Percentiles rank a stretch among this genome's conserved stretches.
phyloP scores from a whole-genome alignment of 2,113 vertebrate genomes.

The Pelecanoides urinatrix region DNA sequence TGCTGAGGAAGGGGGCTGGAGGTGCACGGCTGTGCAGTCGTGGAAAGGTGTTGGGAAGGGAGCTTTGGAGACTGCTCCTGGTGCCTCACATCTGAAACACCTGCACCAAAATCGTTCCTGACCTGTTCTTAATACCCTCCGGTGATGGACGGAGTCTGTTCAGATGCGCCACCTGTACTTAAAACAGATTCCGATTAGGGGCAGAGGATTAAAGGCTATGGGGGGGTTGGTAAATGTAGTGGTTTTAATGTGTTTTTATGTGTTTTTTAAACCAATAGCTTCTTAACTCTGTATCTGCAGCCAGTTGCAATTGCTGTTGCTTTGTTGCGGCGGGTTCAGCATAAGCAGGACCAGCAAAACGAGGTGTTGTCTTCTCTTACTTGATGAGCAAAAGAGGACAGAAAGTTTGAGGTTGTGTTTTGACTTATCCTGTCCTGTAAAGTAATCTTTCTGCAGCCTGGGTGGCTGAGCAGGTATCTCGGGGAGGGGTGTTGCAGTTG shows the following conservation, averaged over 20 bases:
- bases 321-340: neutral
- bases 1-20: neutral
- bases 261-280: neutral
- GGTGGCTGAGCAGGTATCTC: neutral
- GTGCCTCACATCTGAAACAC: neutral
- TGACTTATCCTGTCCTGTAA: neutral
- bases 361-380: neutral
- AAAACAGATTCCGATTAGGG: neutral
- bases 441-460: neutral
- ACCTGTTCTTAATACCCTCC: fast-evolving
- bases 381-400: neutral
- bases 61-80: neutral
- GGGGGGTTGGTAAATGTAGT: neutral
- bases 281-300: neutral
- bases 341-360: neutral
- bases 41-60: neutral
- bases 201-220: neutral
- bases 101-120: neutral
- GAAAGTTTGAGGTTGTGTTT: neutral
- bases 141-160: neutral
- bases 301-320: neutral
- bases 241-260: neutral
- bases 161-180: neutral
- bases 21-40: fast-evolving
- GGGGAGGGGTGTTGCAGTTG: neutral